phyloP scores from a whole-genome alignment of 1,140 invertebrate species.

The Stenopsyche tienmushanensis region DNA sequence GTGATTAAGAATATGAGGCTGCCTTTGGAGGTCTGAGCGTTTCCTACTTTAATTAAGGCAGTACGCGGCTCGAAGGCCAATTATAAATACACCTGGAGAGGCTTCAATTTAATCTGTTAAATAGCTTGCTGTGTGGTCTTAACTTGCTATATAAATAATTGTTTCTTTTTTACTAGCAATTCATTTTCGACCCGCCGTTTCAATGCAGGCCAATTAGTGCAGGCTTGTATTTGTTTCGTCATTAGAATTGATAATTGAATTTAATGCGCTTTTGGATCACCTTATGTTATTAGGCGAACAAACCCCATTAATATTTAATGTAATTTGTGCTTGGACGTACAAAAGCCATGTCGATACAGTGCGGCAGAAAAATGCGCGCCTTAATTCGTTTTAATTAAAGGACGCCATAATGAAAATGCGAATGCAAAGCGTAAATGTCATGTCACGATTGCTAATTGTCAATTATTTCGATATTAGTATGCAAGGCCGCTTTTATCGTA shows the following conservation, averaged over 20 bases:
- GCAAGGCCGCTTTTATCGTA: not conserved
- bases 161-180: not conserved
- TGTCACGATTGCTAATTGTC: not conserved
- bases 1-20: not conserved
- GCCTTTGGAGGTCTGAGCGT: not conserved
- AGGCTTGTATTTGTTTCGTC: not conserved
- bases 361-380: too few species aligned
- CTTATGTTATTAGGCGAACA: too few species aligned
- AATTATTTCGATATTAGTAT: not conserved
- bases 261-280: not conserved
- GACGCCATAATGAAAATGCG: not conserved
- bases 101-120: not conserved
- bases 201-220: conserved; percentile 17
- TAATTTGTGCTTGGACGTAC: too few species aligned
- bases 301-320: too few species aligned
- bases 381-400: not conserved
- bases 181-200: not conserved
- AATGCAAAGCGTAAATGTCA: not conserved
- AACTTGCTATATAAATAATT: not conserved
- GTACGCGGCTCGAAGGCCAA: not conserved
- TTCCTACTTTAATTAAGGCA: not conserved
- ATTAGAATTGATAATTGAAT: not conserved
- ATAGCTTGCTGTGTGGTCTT: not conserved
- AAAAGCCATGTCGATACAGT: too few species aligned
- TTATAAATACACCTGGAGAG: not conserved